These are phyloP conservation scores for Folsomia manolachei DNA, from an alignment of 2,888 invertebrate species.

Conservation along the genomic window DNA sequence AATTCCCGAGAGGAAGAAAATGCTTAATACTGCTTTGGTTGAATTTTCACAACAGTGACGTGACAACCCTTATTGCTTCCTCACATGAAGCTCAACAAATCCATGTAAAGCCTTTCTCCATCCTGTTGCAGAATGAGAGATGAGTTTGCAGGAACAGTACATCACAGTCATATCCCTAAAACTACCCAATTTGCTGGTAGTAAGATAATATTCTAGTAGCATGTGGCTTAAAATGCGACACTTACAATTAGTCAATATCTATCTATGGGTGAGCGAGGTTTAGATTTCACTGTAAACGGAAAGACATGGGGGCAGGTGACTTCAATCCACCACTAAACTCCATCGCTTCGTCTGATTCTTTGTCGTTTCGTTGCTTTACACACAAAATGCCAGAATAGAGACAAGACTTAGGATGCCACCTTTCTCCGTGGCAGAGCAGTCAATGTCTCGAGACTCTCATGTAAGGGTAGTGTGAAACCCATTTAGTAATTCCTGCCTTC, in stretches of 20 bases:
- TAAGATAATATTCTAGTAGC: neutral
- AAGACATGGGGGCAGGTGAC: neutral
- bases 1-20: constrained; percentile 1
- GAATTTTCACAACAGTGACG: constrained; percentile 32
- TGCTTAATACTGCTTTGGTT: no score
- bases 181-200: no score
- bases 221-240: neutral
- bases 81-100: constrained; percentile 20
- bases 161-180: no score
- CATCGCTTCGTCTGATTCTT: no score
- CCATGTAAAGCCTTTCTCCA: neutral
- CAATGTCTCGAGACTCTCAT: no score
- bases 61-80: constrained; percentile 30
- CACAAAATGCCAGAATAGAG: no score
- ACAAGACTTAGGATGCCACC: no score
- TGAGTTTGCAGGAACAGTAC: neutral
- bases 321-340: constrained; percentile 7
- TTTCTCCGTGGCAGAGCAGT: no score
- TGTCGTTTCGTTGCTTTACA: no score
- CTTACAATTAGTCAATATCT: constrained; percentile 16
- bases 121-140: neutral
- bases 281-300: no score
- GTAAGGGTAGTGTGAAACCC: constrained; percentile 57
- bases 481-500: constrained; percentile 37
- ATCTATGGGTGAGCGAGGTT: constrained; percentile 13